Evolutionary conservation across 1,140 invertebrate species (phyloP), one percentile per base, ranked within the genome.

Genomic region (Drosophila lowei): DNA sequence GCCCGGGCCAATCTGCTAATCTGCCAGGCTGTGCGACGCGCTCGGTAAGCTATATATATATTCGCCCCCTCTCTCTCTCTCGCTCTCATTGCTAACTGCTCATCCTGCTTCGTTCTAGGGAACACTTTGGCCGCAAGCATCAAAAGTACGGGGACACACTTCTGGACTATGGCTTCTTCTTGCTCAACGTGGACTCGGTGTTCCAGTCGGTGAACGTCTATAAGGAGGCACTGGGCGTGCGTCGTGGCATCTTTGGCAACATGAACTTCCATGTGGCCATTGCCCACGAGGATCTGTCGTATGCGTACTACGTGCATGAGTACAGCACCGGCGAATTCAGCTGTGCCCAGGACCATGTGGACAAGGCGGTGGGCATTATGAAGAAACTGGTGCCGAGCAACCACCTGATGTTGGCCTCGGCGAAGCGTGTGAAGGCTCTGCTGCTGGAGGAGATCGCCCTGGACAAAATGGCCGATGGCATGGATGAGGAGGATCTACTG

Each of bases 391-490:
- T 98, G 60, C 96, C 96, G 0, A 91, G 92, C 16, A 95, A 97
- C 83, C 96, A 98, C 91, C 91, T 98, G 13, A 94, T 97, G 91
- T 91, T 98, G 49, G 96, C 97, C 0, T 97, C 96, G 42, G 96
- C 96, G 1, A 97, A 97, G 90, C 94, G 97, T 71, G 96, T 98
- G 0, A 97, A 98, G 92, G 97, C 97, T 0, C 92, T 99, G 44
- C 97, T 99, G 50, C 91, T 98, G 6, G 97, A 98, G 92, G 97
- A 99, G 92, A 97, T 98, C 60, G 97, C 97, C 0, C 93, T 98
- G 38, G 97, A 98, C 91, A 95, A 94, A 59, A 93, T 93, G 58
- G 81, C 85, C 54, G 78, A 88, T 44, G 89, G 89, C 6, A 81
- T 77, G 38, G 89, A 91, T 11, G 89, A 91, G 42, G 79, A 90